Base-by-base conservation (phyloP, 2,113 vertebrate species). In the Prochilodus magdalenae region DNA sequence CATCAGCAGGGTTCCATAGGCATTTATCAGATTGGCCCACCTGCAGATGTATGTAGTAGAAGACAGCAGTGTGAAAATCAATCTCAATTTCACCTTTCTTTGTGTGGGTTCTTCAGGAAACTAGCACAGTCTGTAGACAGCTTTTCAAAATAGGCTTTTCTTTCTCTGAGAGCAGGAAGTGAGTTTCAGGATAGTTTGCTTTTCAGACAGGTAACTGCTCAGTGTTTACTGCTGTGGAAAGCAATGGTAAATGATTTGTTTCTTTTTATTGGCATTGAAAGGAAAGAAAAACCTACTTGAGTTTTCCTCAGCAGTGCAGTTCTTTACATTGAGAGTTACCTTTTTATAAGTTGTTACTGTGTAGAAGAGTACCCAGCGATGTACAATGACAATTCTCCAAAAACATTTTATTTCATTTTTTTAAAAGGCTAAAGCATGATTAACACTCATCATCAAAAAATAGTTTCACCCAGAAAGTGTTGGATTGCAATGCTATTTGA, bases 141-240 rank as follows among this genome's bases (percentile, higher is more conserved):
- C 18, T 66, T 40, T 59, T 7, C 49, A 59, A 29, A 73, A 73
- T 14, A 63, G 60, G 30, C 4, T 59, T 11, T 70, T 70, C 8
- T 79, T 79, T 36, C 71, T 76, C n/a, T 53, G 6, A 62, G 13
- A 71, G 24, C 11, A 36, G n/a, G 11, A 47, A 16, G 55, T 63
- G 36, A 24, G 24, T 47, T 70, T 44, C 36, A 14, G 70, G 44
- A 69, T 51, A n/a, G 67, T 27, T 60, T 18, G 20, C 30, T 80
- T 62, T 74, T 66, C 12, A 73, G 49, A 57, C 29, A 27, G 49
- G 57, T 80, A 69, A 73, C 36, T 82, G 63, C 71, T 75, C 22
- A 29, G 11, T 74, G 27, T 18, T 67, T 81, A 60, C 53, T 14
- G 10, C 13, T 8, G 6, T 26, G 36, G 44, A 79, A 79, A 75